Conservation (phyloP, 1,140 invertebrate genomes). For the Portunus trituberculatus region DNA sequence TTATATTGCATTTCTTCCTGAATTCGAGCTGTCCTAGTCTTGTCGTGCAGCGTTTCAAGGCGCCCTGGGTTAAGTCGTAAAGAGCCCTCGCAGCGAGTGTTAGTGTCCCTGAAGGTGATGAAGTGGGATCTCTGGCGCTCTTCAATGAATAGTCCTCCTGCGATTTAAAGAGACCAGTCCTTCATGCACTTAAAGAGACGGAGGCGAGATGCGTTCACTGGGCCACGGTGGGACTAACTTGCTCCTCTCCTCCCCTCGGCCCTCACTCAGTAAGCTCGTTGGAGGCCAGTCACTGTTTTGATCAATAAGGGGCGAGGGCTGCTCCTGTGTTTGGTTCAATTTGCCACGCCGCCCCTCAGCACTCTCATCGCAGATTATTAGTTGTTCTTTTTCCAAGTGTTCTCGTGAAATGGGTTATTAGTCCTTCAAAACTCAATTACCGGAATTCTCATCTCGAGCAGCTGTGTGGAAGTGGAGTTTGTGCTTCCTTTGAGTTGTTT, state of each 20-base stretch:
- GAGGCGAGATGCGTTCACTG: not conserved
- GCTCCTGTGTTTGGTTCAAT: constrained; percentile 24
- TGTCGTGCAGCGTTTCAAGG: too few relatives aligned
- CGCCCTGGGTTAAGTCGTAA: too few relatives aligned
- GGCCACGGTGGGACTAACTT: not conserved
- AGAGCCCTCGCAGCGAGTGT: not conserved
- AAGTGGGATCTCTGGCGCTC: not conserved
- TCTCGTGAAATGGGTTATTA: not conserved
- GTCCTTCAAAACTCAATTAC: constrained; percentile 42
- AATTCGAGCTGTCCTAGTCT: too few relatives aligned
- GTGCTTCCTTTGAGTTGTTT: not conserved
- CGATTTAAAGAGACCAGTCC: not conserved
- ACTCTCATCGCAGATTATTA: constrained; percentile 37
- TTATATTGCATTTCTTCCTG: too few relatives aligned
- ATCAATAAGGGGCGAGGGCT: constrained; percentile 37
- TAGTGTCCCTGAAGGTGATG: not conserved
- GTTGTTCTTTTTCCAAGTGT: constrained; percentile 33
- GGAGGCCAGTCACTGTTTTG: not conserved
- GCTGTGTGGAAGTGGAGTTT: not conserved
- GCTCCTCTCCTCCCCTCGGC: not conserved
- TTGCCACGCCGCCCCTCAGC: not conserved
- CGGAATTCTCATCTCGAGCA: not conserved
- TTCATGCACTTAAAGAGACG: not conserved
- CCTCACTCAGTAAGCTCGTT: not conserved
- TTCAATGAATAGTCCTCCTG: not conserved